phyloP scores from a whole-genome alignment of 2,797 vertebrate species.

The Choloepus didactylus region DNA sequence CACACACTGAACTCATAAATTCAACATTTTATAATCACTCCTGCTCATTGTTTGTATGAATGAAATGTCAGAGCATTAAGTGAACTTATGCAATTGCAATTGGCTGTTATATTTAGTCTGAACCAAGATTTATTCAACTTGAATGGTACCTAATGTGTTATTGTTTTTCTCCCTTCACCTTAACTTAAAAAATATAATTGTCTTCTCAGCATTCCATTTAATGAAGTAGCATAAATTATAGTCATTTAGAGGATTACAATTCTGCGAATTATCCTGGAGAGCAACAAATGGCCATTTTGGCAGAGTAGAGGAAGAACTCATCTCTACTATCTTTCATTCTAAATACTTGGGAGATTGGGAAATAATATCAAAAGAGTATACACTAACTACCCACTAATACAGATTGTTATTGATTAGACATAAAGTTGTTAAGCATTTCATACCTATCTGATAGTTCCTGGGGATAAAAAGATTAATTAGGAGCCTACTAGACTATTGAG shows the following conservation, averaged over 20 bases:
- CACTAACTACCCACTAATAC: neutral
- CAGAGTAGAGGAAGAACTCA: neutral
- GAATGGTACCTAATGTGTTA: neutral
- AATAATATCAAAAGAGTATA: neutral
- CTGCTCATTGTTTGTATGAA: neutral
- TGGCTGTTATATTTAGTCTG: slow-evolving; percentile 1
- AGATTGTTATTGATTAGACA: neutral
- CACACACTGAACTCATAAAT: neutral
- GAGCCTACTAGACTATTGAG: neutral
- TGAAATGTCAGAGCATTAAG: neutral
- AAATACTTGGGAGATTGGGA: neutral
- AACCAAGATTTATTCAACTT: neutral
- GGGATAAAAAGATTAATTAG: neutral
- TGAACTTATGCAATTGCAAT: neutral
- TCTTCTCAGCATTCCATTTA: slow-evolving; percentile 44
- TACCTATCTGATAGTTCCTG: neutral
- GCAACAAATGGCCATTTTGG: neutral
- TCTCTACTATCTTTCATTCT: neutral
- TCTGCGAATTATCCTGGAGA: neutral
- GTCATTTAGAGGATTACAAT: slow-evolving; percentile 4
- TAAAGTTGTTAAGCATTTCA: neutral
- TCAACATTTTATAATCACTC: neutral
- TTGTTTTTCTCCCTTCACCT: slow-evolving; percentile 60
- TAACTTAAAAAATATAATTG: slow-evolving; percentile 36
- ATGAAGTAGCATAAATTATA: slow-evolving; percentile 34